Evolutionary conservation across 2,888 invertebrate genomes (phyloP), one percentile per base, ranked within the genome.

Genomic region (Psococerastis gibbosa): DNA sequence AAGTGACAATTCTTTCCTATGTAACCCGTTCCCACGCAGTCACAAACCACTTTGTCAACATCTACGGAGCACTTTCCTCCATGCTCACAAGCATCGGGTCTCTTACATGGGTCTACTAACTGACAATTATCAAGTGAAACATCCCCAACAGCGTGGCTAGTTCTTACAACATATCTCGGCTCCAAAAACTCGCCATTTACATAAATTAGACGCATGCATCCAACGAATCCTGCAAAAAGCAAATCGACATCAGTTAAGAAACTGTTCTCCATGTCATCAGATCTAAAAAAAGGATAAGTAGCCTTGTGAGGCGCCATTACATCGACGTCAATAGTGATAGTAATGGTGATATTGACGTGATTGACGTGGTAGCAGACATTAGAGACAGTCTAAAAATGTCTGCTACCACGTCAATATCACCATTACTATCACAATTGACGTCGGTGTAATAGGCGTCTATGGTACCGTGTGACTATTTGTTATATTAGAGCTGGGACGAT

Each of bases 1-100:
- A 94, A 94, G 58, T 92, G 92, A 54, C 94, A 94, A 56, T 89
- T 89, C 56, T 84, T 83, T 8, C 94, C 94, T 35, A 82, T 82
- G 56, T 92, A 94, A 1, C 88, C 88, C 3, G 88, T 89, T 49
- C 77, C 80, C 34, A 78, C 76, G 60, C 92, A 94, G 55, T 92
- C 85, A 57, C 94, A 94, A 22, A 78, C 80, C 34, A 91, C 76
- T 43, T 78, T 69, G 54, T 88, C 84, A 58, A 89, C 85, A 55
- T 82, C 77, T 0, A 91, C 84, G 18, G 85, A 81, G 61, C 92
- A 94, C 53, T 80, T 76, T 0, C 89, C 91, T 2, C 80, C 87
- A 57, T 94, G 91, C 55, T 91, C 88, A 55, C 92, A 92, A 35
- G 87, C 87, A 54, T 88, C 85, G 0, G 88, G 88, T 48, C 87